Percentiles rank a stretch among this genome's conserved stretches.
Evolutionary conservation across 2,113 vertebrate species (phyloP).

Genomic region (Etheostoma cragini): DNA sequence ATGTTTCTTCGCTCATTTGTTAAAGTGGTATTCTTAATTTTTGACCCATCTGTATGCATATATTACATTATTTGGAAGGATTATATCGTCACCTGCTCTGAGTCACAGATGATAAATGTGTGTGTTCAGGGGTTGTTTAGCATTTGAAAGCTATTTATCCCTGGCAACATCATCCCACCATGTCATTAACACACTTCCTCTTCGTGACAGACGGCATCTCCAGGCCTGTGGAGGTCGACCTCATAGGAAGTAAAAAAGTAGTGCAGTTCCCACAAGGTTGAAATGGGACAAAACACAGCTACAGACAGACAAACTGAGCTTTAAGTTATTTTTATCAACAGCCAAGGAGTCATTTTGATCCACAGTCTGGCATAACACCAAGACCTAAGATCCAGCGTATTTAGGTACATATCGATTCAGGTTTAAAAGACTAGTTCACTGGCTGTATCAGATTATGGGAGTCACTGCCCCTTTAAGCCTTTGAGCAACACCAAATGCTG

Average conservation of each 20-base stretch:
- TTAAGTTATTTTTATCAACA: constrained; percentile 45
- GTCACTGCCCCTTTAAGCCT: constrained; percentile 61
- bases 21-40: not conserved
- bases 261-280: constrained; percentile 1
- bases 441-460: constrained; percentile 69
- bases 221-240: constrained; percentile 16
- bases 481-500: constrained; percentile 60
- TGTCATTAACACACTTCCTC: constrained; percentile 18
- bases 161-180: not conserved
- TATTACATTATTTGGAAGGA: not conserved
- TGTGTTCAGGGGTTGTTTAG: not conserved
- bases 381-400: constrained; percentile 20
- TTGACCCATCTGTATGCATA: constrained; percentile 6
- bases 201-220: constrained; percentile 32
- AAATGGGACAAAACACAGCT: constrained; percentile 17
- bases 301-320: not conserved
- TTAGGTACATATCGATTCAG: constrained; percentile 67
- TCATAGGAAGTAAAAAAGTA: constrained; percentile 26
- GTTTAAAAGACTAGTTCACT: constrained; percentile 67
- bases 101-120: not conserved
- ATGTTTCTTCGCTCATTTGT: not conserved
- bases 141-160: constrained; percentile 3
- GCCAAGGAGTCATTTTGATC: constrained; percentile 47
- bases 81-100: constrained; percentile 8
- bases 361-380: constrained; percentile 52